phyloP scores from a whole-genome alignment of 1,140 invertebrate species.

The Mycetomoellerius zeteki region DNA sequence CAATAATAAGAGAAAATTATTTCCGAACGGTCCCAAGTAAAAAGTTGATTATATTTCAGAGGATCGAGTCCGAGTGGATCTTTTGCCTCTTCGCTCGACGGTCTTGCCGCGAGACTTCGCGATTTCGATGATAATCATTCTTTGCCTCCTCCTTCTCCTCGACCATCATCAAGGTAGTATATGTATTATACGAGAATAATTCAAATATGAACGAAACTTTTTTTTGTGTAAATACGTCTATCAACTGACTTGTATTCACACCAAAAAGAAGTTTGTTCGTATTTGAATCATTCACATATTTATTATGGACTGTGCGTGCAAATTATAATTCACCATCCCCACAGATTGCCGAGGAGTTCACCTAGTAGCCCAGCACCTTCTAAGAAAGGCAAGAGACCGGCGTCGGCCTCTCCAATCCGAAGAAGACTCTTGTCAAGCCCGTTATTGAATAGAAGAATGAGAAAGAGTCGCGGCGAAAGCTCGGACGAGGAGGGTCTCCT shows the following conservation, averaged over 20 bases:
- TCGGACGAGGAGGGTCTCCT: conserved; percentile 94
- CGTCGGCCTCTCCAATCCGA: conserved; percentile 93
- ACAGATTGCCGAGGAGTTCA: conserved; percentile 90
- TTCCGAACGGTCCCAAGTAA: neutral
- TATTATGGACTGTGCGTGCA: neutral
- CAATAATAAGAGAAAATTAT: neutral
- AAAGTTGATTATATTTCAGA: conserved; percentile 59
- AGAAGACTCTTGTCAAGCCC: conserved; percentile 93
- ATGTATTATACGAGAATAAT: no score
- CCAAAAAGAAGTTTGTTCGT: no score
- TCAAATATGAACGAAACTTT: no score
- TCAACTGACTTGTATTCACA: no score
- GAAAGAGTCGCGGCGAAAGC: conserved; percentile 93
- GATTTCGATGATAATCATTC: conserved; percentile 85
- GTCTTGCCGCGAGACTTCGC: conserved; percentile 82
- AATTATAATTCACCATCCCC: neutral
- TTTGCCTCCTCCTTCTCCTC: conserved; percentile 85
- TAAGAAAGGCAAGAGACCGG: conserved; percentile 91
- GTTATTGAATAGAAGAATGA: conserved; percentile 91
- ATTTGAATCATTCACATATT: neutral
- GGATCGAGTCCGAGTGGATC: conserved; percentile 84
- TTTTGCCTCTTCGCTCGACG: conserved; percentile 83
- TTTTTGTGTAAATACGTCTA: no score
- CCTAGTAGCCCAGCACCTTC: conserved; percentile 91
- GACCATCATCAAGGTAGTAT: conserved; percentile 81